Evolutionary conservation across 64 coral and sea anemone species (phyloP), one percentile per base, ranked within the genome.

Genomic region (Montipora foliosa): DNA sequence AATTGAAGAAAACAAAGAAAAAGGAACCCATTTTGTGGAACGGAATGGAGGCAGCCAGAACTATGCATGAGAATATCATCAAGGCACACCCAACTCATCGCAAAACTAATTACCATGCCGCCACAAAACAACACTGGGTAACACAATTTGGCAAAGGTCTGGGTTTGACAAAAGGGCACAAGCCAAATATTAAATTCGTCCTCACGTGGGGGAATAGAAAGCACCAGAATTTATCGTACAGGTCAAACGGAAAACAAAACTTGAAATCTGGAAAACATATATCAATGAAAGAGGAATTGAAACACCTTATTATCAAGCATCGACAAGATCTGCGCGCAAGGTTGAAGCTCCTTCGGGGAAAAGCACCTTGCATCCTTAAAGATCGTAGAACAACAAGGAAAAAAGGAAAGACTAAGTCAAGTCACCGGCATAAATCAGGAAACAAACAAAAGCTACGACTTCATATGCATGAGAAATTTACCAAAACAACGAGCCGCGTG

Each of bases 211-310:
- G 82, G 4, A 86, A 50, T 21, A 4, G 46, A 22, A 86, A 86
- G 45, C 82, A 86, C 19, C 82, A 86, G 8, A 48, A 72, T 49
- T 25, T 86, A 20, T 86, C 82, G 8, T 86, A 49, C 46, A 70
- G 48, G 47, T 17, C 14, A 17, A 72, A 71, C 46, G 47, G 19
- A 86, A 69, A 86, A 3, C 48, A 21, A 5, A 50, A 72, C 2
- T 50, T 2, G 19, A 21, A 68, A 49, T n/a, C 10, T 49, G 3
- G 11, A 22, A 86, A 21, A 20, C 5, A 72, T 5, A 48, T 46
- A 4, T 86, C 82, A 0, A 22, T 86, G 44, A 71, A 66, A 16
- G 82, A 86, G 0, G 82, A 86, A 72, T 71, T 86, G 4, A 86
- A 70, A 22, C 62, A 86, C 10, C 82, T 86, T 22, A 86, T 86